Base-by-base conservation (phyloP, 2,888 invertebrate species). In the Stenodema calcarata region DNA sequence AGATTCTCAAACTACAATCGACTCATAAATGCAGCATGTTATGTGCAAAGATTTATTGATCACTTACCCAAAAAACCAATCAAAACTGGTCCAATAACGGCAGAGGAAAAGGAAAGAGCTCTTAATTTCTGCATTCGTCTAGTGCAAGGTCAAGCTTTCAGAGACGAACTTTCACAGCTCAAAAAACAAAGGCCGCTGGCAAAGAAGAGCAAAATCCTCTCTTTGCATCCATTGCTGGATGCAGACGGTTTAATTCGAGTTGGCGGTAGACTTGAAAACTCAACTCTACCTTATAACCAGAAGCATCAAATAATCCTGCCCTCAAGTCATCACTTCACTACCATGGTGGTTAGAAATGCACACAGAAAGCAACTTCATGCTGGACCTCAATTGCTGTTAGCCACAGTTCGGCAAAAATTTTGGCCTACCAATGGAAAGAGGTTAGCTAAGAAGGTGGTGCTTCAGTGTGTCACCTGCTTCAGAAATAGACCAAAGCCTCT, bases 221-320 rank as follows among this genome's bases (percentile, higher is more conserved):
- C 70, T 9, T 89, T 81, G 11, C 78, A 16, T 69, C 88, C 42
- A 88, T 87, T n/a, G 70, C 89, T 23, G 87, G 90, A 42, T 88
- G 90, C 86, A 90, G 90, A 41, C 90, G 90, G 47, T 90, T 90
- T 70, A 3, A 6, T 70, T 4, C 16, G 70, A 16, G 27, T 70
- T 27, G 70, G 70, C 3, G 70, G 70, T 35, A 88, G 90, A 1
- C 80, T 90, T 0, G 73, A 86, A 28, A 87, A 89, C 70, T 88
- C 90, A 14, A 41, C 87, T 9, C 35, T 90, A 4, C 87, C 88
- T 9, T 89, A 88, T 50, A 88, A 89, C 23, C 86, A 89, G 73
- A 89, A 88, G 81, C 89, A 89, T 88, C 90, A 89, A 9, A 88
- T 89, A 11, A 75, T 90, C n/a, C 69, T 90, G 30, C 89, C 89